Conservation (phyloP, 2,113 vertebrate species). For the Hipposideros armiger region DNA sequence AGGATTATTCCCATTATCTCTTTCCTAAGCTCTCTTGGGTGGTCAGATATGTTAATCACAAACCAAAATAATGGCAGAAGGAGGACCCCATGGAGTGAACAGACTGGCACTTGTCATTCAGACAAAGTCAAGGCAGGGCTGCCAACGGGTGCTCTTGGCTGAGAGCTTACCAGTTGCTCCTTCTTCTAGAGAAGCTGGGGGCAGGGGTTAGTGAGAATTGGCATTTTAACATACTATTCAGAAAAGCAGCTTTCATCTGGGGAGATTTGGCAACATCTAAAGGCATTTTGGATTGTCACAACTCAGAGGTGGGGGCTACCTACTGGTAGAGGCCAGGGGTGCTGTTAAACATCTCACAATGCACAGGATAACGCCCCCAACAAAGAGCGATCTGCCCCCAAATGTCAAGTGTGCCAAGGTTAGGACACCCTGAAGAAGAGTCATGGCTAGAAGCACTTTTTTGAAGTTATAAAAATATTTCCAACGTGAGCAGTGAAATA, state of each 20-base stretch:
- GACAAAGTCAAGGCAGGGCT: background rate
- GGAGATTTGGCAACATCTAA: background rate
- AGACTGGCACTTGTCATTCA: background rate
- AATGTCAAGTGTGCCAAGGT: background rate
- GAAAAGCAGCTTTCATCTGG: background rate
- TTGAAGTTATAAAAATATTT: conserved; percentile 15
- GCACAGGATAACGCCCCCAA: background rate
- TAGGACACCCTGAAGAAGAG: background rate
- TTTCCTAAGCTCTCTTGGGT: background rate
- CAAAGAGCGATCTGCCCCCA: background rate
- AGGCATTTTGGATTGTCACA: background rate
- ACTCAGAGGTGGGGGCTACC: rapidly evolving
- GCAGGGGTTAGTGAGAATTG: background rate
- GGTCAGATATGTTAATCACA: background rate
- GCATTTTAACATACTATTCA: background rate
- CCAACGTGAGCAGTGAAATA: background rate
- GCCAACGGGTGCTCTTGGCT: background rate
- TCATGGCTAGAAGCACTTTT: background rate
- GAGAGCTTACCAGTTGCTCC: background rate
- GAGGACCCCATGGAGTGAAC: background rate
- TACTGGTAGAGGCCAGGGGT: background rate
- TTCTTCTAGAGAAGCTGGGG: background rate
- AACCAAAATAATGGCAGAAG: background rate
- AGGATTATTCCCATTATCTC: background rate
- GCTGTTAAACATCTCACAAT: background rate